Evolutionary conservation across 37 sponge, comb jelly and placozoan species (phyloP), one percentile per base, ranked within the genome.

Genomic region (Hexactinellida sp.): DNA sequence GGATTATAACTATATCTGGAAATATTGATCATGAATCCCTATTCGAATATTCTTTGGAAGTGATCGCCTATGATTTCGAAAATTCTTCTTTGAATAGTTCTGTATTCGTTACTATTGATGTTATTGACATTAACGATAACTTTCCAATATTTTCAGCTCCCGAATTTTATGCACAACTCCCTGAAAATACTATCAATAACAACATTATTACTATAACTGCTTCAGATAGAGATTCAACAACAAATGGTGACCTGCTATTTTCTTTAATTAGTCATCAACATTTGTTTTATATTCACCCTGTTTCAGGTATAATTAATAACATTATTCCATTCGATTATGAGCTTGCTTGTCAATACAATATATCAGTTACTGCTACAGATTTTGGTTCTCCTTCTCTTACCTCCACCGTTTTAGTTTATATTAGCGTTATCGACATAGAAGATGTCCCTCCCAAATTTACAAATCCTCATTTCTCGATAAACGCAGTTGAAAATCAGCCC

Each of bases 191-290:
- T n/a, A 63, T 63, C 3, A 63, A 28, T n/a, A n/a, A 28, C 28
- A 63, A 63, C 13, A 63, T 63, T 63, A n/a, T n/a, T 7, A 63
- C 30, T 28, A n/a, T 63, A 32, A 25, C 76, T 32, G 76, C 76
- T 25, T 25, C 76, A 63, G 76, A 63, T n/a, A 63, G 76, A 28
- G 76, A 63, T 63, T 63, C 76, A 63, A 63, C 76, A 23, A 25
- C 32, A 21, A 63, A 63, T 28, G 13, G 76, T 63, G 76, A 63
- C 3, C 3, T 63, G 5, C 5, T 28, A 5, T 63, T 21, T 63
- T 7, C 21, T 5, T 63, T 63, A 28, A 7, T 63, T 5, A 63
- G 13, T 63, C 13, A 21, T 63, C 21, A 63, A n/a, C 3, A 23
- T 10, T 10, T 63, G 34, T 63, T 63, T 63, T 63, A 5, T 63